Evolutionary conservation across 2,888 invertebrate species (phyloP), one percentile per base, ranked within the genome.

Genomic region (Rhodophaea formosa): DNA sequence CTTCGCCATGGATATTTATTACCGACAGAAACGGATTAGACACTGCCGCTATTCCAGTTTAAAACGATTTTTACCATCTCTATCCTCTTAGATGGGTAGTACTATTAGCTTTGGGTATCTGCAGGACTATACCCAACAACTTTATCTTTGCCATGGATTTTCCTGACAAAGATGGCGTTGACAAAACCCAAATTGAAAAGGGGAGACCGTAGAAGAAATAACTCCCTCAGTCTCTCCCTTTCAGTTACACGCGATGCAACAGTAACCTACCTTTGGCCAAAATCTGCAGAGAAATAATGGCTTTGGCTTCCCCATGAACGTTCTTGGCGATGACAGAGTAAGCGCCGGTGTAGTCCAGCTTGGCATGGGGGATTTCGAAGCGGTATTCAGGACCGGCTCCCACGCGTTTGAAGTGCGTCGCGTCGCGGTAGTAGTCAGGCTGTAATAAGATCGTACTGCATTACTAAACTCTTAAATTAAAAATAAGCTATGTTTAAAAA

Each of bases 361-460:
- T 96, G 1, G 96, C 97, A 74, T 96, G 95, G 0, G 97, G 96
- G 64, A 97, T 97, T 87, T 97, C 96, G 74, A 97, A 92, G 7
- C 95, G 93, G 82, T 97, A 97, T 75, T 95, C 95, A 0, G 96
- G 95, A 0, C 97, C 97, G 58, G 93, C 94, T 23, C 94, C 96
- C 12, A 95, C 89, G 44, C 95, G 92, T 66, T 94, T 93, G 86
- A 97, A 97, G 77, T 96, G 95, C 3, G 94, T 93, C n/a, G 96
- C 95, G 92, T 97, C 97, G 67, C 94, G 94, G 82, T 97, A 97
- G 76, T 97, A 97, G 76, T 96, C 96, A 66, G 97, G 95, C 97
- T 97, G 91, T 7, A 89, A 92, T 3, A 58, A 29, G 53, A 57
- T n/a, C n/a, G n/a, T n/a, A n/a, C n/a, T n/a, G n/a, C n/a, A n/a